Conservation (phyloP, 2,113 vertebrate genomes). For the Saccopteryx bilineata region DNA sequence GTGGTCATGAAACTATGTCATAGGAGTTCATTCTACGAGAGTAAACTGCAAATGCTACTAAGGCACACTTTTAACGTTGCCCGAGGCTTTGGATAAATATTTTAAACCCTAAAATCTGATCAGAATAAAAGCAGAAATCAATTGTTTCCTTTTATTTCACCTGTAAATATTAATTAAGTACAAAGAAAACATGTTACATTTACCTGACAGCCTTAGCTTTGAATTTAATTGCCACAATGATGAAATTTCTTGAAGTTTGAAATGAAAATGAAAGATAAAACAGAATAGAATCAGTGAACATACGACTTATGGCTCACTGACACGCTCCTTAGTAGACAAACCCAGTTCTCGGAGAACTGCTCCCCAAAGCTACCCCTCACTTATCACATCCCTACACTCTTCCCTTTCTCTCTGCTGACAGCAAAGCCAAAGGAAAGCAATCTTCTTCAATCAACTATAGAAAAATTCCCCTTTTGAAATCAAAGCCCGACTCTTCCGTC, state of each 20-base stretch:
- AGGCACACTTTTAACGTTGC: conserved; percentile 64
- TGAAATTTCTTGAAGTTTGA: conserved; percentile 51
- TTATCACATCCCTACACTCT: neutral
- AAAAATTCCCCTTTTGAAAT: conserved; percentile 67
- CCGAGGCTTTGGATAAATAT: conserved; percentile 65
- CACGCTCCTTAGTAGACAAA: neutral
- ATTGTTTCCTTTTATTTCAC: conserved; percentile 69
- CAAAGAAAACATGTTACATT: conserved; percentile 39
- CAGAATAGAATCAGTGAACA: conserved; percentile 10
- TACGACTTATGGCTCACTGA: neutral
- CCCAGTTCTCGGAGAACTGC: conserved; percentile 26
- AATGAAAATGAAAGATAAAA: conserved; percentile 54
- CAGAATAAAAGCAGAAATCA: conserved; percentile 38
- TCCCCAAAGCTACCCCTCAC: neutral
- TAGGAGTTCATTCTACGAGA: conserved; percentile 51
- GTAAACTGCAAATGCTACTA: conserved; percentile 58
- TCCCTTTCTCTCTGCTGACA: conserved; percentile 18
- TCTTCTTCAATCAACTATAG: conserved; percentile 53
- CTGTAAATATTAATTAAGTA: conserved; percentile 50
- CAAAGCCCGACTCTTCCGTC: conserved; percentile 38
- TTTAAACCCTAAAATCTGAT: conserved; percentile 62
- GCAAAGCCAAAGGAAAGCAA: conserved; percentile 60
- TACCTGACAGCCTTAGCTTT: conserved; percentile 34
- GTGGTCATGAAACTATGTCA: neutral
- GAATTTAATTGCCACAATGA: conserved; percentile 61